Evolutionary conservation across 2,113 vertebrate species (phyloP).

Genomic region (Pachycephala philippinensis): DNA sequence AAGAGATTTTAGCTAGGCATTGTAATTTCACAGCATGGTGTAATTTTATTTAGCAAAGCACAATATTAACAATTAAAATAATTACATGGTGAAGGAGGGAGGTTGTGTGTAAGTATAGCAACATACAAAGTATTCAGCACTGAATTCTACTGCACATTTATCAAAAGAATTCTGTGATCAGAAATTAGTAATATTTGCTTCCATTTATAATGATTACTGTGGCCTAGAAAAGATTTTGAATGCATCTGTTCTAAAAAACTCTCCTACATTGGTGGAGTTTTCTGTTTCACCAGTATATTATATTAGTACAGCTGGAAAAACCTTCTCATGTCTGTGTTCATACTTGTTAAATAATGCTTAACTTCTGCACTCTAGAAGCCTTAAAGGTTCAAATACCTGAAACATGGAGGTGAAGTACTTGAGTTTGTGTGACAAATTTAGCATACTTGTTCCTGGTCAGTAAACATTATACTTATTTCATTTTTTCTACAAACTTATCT

Average conservation of each 20-base stretch:
- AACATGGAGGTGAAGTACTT: not conserved
- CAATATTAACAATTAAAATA: conserved; percentile 6
- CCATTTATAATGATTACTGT: not conserved
- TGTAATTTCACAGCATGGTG: not conserved
- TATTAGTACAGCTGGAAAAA: not conserved
- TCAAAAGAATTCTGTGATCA: not conserved
- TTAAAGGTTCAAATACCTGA: not conserved
- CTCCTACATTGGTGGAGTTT: not conserved
- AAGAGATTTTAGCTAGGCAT: not conserved
- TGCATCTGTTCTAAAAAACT: not conserved
- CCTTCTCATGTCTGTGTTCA: not conserved
- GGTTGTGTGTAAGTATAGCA: not conserved
- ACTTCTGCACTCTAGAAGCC: not conserved
- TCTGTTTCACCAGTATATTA: not conserved
- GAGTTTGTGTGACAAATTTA: not conserved
- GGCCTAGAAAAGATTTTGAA: not conserved
- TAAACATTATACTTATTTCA: not conserved
- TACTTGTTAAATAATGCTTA: not conserved
- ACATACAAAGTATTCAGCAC: not conserved
- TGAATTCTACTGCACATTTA: not conserved
- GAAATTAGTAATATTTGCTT: not conserved
- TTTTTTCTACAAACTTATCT: not conserved
- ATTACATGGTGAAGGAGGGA: not conserved
- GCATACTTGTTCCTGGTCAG: not conserved
- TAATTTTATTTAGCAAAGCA: conserved; percentile 17